Base-by-base conservation (phyloP, 2,113 vertebrate species). In the Eira barbara region DNA sequence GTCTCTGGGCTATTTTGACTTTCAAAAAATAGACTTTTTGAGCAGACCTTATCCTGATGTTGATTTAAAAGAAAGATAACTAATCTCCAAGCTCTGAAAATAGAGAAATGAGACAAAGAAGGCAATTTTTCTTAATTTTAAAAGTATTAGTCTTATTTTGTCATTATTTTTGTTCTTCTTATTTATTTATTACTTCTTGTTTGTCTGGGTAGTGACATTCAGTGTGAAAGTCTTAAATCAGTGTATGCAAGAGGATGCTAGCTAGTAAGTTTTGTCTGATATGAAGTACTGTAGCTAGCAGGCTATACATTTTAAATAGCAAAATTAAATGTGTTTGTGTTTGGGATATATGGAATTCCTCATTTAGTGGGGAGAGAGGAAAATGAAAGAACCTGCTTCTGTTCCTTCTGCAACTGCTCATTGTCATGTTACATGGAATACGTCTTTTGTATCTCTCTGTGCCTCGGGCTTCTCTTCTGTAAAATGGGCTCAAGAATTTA, bases 381-480 rank as follows among this genome's bases (percentile, higher is more conserved):
- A 95, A 65, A n/a, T n/a, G 25, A 87, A 89, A 89, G 83, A 94
- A 88, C 34, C 69, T 79, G 29, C 49, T 89, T 96, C 57, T 85
- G 0, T 86, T 96, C 91, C 73, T 85, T 95, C 94, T 82, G 45
- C 15, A 91, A 82, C 73, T 95, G 74, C 89, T 65, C 93, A 39
- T 96, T 97, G 69, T 97, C 74, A 47, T 94, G 84, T 96, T 87
- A 81, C 13, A 45, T 86, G 78, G 91, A 96, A 79, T 74, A 93
- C 96, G 27, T 78, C 91, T 94, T 79, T 92, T 92, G 27, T 97
- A 79, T 95, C 18, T 98, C n/a, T 96, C 55, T 97, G 59, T 96
- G 87, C 84, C 83, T 97, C 76, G 97, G 97, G 79, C 85, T 97
- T 97, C 79, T 97, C 82, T 84, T 95, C 92, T 97, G 36, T 97